A percentile compares a stretch with the other conserved stretches of the same genome.
Conservation (phyloP, 2,888 invertebrate species). For the Coremacera marginata region DNA sequence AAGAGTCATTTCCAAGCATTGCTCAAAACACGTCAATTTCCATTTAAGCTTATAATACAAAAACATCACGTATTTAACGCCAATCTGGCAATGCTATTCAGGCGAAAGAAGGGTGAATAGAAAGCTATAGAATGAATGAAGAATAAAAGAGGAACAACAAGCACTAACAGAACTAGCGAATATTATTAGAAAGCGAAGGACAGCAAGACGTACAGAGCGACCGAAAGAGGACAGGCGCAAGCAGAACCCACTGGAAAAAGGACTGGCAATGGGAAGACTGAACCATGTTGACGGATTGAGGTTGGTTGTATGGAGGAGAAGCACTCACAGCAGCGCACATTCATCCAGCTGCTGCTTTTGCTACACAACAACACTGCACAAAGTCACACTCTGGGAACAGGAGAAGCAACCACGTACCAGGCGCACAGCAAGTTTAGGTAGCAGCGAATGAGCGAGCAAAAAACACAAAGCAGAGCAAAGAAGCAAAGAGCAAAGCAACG, state of each 20-base stretch:
- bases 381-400: slow-evolving; percentile 3
- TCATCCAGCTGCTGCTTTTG: not conserved
- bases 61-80: too few relatives aligned
- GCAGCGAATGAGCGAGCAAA: not conserved
- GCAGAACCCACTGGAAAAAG: not conserved
- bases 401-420: slow-evolving; percentile 17
- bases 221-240: not conserved
- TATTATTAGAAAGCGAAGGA: not conserved
- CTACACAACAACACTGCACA: not conserved
- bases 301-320: not conserved
- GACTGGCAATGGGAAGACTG: not conserved
- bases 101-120: not conserved
- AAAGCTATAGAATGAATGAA: not conserved
- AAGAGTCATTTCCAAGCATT: too few relatives aligned
- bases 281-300: not conserved
- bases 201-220: not conserved
- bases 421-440: slow-evolving; percentile 15
- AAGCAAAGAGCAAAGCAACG: not conserved
- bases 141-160: slow-evolving; percentile 15
- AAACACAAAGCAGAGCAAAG: not conserved
- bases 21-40: too few relatives aligned
- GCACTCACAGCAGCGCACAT: not conserved
- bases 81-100: too few relatives aligned
- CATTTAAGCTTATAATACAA: too few relatives aligned
- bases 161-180: not conserved